Percentiles rank a stretch among this genome's conserved stretches.
Evolutionary conservation across 2,113 vertebrate genomes (phyloP).

Genomic region (Syngnathus typhle): DNA sequence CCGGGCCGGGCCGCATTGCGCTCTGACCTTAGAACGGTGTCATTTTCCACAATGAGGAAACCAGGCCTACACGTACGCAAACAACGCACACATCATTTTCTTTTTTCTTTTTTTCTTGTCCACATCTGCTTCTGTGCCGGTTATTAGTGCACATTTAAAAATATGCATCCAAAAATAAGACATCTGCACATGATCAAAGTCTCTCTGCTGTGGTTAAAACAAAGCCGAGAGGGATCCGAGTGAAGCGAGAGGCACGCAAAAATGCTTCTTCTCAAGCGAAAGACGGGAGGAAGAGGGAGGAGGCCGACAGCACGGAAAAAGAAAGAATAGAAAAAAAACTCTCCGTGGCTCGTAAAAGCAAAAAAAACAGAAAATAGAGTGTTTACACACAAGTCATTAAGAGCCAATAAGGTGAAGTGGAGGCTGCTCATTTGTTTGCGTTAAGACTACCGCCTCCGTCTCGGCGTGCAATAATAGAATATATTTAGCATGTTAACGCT

Average conservation of each 20-base stretch:
- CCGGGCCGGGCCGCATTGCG: conserved; percentile 16
- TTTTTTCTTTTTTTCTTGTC: not conserved
- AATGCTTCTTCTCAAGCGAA: conserved; percentile 35
- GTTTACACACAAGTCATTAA: not conserved
- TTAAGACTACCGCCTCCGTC: conserved; percentile 1
- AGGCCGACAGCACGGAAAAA: conserved; percentile 4
- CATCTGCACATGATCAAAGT: conserved; percentile 57
- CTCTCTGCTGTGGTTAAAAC: conserved; percentile 47
- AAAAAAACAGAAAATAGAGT: conserved; percentile 9
- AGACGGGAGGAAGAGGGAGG: conserved; percentile 9
- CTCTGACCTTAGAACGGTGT: conserved; percentile 12
- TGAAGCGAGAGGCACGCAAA: conserved; percentile 27
- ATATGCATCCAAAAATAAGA: conserved; percentile 52
- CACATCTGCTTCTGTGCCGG: conserved; percentile 37
- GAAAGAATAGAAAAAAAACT: not conserved
- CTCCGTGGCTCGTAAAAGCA: conserved; percentile 15
- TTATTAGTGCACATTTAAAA: conserved; percentile 49
- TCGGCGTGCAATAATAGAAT: conserved; percentile 16
- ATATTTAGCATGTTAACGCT: conserved; percentile 28
- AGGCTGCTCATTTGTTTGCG: conserved; percentile 2
- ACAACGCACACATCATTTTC: conserved; percentile 4
- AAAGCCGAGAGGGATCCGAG: conserved; percentile 44
- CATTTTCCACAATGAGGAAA: conserved; percentile 24
- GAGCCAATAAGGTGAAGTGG: conserved; percentile 13
- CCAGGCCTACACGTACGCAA: conserved; percentile 8